These are phyloP conservation scores for Thyatira batis DNA, from an alignment of 2,888 invertebrate genomes.

Conservation along the genomic window DNA sequence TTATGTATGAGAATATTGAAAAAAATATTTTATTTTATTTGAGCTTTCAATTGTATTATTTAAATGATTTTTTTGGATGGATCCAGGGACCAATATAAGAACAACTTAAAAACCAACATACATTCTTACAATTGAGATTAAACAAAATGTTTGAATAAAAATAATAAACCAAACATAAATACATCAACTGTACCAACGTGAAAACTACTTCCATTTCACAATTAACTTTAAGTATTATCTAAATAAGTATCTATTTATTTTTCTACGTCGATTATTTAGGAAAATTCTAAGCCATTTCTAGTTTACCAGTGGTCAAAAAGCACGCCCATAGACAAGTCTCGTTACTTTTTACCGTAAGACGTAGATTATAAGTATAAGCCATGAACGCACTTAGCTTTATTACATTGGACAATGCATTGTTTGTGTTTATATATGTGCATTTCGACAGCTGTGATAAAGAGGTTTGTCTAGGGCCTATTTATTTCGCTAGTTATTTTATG, in stretches of 20 bases:
- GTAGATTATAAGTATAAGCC: constrained; percentile 76
- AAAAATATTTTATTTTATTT: no score
- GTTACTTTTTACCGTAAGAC: constrained; percentile 73
- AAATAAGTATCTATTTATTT: constrained; percentile 64
- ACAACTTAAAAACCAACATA: constrained; percentile 18
- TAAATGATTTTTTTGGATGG: constrained; percentile 6
- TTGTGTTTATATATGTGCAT: constrained; percentile 56
- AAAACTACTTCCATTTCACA: constrained; percentile 1
- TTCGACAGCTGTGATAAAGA: constrained; percentile 80
- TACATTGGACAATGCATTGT: constrained; percentile 71
- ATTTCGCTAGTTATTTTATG: constrained; percentile 36
- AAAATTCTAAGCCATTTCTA: constrained; percentile 62
- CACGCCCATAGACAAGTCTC: constrained; percentile 73
- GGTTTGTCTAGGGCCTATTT: constrained; percentile 72
- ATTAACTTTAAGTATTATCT: constrained; percentile 24
- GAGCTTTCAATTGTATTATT: neutral
- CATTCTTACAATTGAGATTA: neutral
- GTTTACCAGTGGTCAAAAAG: constrained; percentile 42
- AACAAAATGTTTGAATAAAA: neutral
- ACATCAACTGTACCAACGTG: neutral
- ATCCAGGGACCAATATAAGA: constrained; percentile 56
- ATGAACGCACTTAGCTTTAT: constrained; percentile 73
- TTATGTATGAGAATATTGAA: no score
- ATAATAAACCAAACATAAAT: neutral
- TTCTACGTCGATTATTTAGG: constrained; percentile 61